Base-by-base conservation (phyloP, 1,140 invertebrate species). In the Chironomus striatipennis region DNA sequence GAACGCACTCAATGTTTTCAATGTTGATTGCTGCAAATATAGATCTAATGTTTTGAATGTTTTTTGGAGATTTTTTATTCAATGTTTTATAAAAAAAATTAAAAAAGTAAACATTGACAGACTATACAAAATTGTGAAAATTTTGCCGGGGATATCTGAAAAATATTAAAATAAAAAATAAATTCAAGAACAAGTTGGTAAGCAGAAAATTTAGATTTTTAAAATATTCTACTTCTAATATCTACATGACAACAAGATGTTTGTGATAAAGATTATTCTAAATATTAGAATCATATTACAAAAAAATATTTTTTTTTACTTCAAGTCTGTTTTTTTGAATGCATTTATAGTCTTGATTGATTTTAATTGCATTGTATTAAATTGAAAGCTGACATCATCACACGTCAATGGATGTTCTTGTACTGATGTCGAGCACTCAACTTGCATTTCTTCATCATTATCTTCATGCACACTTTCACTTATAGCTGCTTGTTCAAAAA, bases 371-470 rank as follows among this genome's bases (percentile, higher is more conserved):
- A 76, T 82, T 84, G 76, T 83, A 81, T 74, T 83, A 83, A 74
- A 82, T 84, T 0, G 82, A 80, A 42, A 85, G 84, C 43, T 84
- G 82, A 0, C 81, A 82, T 0, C 83, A 84, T 15, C 83, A 79
- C 75, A 80, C 83, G 9, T 82, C 82, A 3, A 84, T 75, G 24
- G 81, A 79, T 2, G 82, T 81, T 10, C 81, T 76, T 34, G 24
- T 65, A 78, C 78, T 64, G 80, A 78, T n/a, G n/a, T n/a, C n/a
- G n/a, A n/a, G n/a, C n/a, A n/a, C n/a, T n/a, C n/a, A 34, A 34
- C 24, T 34, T 2, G 24, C 1, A 1, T 2, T 34, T 34, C 24
- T 34, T 34, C 24, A 0, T 83, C 82, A 47, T 79, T 80, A 1
- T 82, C 81, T 20, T 82, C 65, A 70, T 3, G 7, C 1, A 7